Base-by-base conservation (phyloP, 1,140 invertebrate species). In the Papilio aristodemus region DNA sequence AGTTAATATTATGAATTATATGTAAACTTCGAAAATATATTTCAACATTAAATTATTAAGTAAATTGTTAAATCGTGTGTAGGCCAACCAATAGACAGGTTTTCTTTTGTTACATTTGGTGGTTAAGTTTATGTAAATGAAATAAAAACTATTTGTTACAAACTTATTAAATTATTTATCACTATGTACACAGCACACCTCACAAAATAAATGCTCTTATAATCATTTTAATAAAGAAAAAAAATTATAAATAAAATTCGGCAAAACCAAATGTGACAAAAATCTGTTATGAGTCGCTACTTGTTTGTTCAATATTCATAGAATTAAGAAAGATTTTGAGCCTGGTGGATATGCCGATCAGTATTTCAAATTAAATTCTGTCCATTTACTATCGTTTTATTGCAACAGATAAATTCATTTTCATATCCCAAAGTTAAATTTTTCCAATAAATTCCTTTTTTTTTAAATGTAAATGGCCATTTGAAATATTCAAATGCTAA, bases 11-110 rank as follows among this genome's bases (percentile, higher is more conserved):
- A 87, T 84, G 82, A 81, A 90, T 87, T 89, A 80, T 89, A 89
- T 87, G 87, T 89, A 85, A 90, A 85, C 83, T 87, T 88, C 86
- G 79, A 89, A 84, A 79, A 85, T 85, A 86, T 89, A 87, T 87
- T 86, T 86, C 88, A 79, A 82, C 80, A 82, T 88, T 85, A 77
- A 82, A 86, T 81, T 77, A 86, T 77, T 80, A 83, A 74, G 74
- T 77, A 77, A 87, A 87, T 88, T 89, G 85, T 89, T 90, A 86
- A 87, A 84, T 89, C 82, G 83, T 89, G 83, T 87, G 78, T 83
- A 83, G 80, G 77, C 80, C 80, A 79, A 77, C 78, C 78, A 71
- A 75, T 75, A 74, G 73, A 70, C 76, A 66, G 46, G 43, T 73
- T 76, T 76, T 71, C 50, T 80, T 79, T 80, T 79, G 78, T 80